Conservation (phyloP, 2,888 invertebrate genomes). For the Ophraella communa region DNA sequence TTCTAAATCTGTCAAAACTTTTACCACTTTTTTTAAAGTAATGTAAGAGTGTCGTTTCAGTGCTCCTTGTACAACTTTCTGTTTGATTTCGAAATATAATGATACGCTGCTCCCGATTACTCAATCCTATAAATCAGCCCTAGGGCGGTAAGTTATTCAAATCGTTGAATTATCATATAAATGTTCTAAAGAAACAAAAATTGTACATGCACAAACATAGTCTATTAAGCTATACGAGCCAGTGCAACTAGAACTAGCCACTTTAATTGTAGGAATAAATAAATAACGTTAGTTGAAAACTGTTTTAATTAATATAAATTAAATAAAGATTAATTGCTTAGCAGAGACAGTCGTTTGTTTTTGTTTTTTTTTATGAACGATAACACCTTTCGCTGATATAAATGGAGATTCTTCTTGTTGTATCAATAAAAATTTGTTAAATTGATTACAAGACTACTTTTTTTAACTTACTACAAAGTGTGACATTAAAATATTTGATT, state of each 20-base stretch:
- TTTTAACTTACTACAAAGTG: too few species aligned
- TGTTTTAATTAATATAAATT: slow-evolving; percentile 4
- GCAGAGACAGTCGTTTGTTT: too few species aligned
- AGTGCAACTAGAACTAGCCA: background rate
- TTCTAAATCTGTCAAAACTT: too few species aligned
- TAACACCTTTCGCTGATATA: too few species aligned
- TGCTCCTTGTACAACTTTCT: background rate
- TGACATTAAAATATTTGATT: too few species aligned
- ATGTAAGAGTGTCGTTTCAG: too few species aligned
- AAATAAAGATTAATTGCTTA: background rate
- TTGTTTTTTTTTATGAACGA: too few species aligned
- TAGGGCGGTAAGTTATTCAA: background rate
- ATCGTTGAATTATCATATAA: slow-evolving; percentile 1
- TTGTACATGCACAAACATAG: background rate
- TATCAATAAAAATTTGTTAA: too few species aligned
- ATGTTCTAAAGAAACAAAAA: background rate
- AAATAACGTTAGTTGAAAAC: background rate
- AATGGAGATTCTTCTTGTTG: too few species aligned
- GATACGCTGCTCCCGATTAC: background rate
- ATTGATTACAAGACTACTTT: too few species aligned
- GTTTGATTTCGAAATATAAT: background rate
- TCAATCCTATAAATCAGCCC: background rate
- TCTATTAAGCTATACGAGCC: background rate
- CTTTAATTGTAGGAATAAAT: background rate
- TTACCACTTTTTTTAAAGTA: too few species aligned